A percentile compares a stretch with the other conserved stretches of the same genome.
phyloP scores from a whole-genome alignment of 2,797 vertebrate genomes.

The Numenius phaeopus region DNA sequence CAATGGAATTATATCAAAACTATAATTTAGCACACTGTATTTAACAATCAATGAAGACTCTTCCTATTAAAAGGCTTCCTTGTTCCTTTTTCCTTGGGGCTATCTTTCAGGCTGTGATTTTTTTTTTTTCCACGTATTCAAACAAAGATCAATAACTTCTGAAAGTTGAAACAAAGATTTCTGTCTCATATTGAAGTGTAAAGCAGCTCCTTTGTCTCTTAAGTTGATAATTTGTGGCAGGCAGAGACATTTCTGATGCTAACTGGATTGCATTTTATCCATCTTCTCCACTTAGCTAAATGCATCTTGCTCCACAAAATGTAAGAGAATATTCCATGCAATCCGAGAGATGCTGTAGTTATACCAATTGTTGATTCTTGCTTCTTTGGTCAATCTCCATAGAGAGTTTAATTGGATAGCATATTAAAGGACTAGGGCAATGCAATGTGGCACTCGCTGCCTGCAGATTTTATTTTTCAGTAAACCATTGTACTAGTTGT shows the following conservation, averaged over 20 bases:
- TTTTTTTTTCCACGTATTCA: background rate
- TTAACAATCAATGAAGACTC: background rate
- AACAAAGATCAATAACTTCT: conserved; percentile 46
- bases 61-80: background rate
- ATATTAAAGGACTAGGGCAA: background rate
- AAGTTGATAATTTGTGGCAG: conserved; percentile 36
- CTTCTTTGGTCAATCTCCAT: background rate
- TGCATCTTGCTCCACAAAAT: conserved; percentile 18
- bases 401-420: background rate
- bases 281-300: conserved; percentile 33
- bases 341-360: background rate
- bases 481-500: background rate
- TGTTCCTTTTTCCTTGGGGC: background rate
- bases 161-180: conserved; percentile 49
- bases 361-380: background rate
- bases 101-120: background rate
- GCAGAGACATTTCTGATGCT: conserved; percentile 48
- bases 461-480: background rate
- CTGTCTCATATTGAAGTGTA: conserved; percentile 33
- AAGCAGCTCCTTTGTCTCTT: conserved; percentile 50
- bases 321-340: conserved; percentile 14
- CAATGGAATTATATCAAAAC: background rate
- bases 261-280: conserved; percentile 46
- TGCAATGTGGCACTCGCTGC: background rate
- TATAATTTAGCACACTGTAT: background rate